phyloP scores from a whole-genome alignment of 1,140 invertebrate species.

The Leguminivora glycinivorella region DNA sequence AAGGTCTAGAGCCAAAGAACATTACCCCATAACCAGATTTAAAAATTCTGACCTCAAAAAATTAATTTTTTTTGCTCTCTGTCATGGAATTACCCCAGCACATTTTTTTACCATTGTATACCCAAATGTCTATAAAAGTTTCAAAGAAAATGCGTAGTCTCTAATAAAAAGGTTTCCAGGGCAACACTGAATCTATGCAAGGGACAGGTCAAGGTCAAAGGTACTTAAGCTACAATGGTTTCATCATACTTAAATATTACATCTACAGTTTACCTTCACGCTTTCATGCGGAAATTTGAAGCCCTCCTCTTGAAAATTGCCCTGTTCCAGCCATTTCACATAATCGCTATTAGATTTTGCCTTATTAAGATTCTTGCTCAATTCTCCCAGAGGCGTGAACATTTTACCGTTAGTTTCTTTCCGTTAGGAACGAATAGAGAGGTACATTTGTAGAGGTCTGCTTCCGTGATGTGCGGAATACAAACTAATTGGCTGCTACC shows the following conservation, averaged over 20 bases:
- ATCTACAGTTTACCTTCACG: conserved; percentile 63
- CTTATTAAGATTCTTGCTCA: conserved; percentile 68
- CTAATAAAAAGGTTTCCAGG: not conserved
- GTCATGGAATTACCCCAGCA: too few species aligned
- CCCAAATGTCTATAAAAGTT: not conserved
- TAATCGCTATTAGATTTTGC: conserved; percentile 65
- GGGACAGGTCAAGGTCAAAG: conserved; percentile 40
- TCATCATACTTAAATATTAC: conserved; percentile 12
- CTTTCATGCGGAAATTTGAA: conserved; percentile 78
- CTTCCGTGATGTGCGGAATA: conserved; percentile 77
- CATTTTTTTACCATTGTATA: too few species aligned
- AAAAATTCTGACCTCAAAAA: too few species aligned
- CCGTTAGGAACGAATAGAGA: conserved; percentile 73
- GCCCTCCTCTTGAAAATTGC: conserved; percentile 61
- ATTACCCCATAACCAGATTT: too few species aligned
- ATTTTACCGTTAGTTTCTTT: conserved; percentile 69
- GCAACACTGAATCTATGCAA: conserved; percentile 10
- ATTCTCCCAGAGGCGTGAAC: conserved; percentile 70
- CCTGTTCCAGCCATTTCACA: conserved; percentile 64
- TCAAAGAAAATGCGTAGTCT: not conserved
- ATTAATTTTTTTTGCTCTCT: too few species aligned
- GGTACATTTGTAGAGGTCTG: conserved; percentile 70
- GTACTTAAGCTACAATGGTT: not conserved
- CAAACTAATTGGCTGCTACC: conserved; percentile 73
- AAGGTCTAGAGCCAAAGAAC: too few species aligned